phyloP scores from a whole-genome alignment of 2,113 vertebrate genomes.

The Alethe diademata region DNA sequence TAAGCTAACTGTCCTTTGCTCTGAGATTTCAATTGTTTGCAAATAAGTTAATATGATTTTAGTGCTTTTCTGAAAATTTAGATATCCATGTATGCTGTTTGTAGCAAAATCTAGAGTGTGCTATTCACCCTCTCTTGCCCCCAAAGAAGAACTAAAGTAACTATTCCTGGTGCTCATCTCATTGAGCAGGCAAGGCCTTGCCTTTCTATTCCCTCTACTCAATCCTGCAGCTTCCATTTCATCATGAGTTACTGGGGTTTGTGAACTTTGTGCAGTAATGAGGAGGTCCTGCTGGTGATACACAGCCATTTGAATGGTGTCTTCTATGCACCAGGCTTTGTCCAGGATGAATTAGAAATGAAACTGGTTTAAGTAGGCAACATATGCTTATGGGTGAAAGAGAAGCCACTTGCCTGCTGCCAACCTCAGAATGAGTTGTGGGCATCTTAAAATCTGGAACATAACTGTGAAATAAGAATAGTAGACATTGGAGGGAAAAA shows the following conservation, averaged over 20 bases:
- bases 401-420: neutral
- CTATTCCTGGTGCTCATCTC: neutral
- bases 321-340: neutral
- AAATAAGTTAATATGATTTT: neutral
- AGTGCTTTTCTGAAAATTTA: neutral
- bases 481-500: neutral
- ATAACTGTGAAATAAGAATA: neutral
- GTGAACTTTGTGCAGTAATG: neutral
- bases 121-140: neutral
- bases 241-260: neutral
- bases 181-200: neutral
- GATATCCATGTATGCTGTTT: neutral
- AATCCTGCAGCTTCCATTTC: neutral
- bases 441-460: neutral
- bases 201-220: neutral
- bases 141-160: neutral
- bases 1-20: conserved; percentile 36
- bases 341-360: neutral
- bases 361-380: neutral
- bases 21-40: neutral
- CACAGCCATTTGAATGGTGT: neutral
- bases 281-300: neutral
- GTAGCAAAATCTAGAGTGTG: neutral
- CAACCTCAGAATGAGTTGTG: neutral
- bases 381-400: neutral